Conservation (phyloP, 2,888 invertebrate species). For the Meta bourneti region DNA sequence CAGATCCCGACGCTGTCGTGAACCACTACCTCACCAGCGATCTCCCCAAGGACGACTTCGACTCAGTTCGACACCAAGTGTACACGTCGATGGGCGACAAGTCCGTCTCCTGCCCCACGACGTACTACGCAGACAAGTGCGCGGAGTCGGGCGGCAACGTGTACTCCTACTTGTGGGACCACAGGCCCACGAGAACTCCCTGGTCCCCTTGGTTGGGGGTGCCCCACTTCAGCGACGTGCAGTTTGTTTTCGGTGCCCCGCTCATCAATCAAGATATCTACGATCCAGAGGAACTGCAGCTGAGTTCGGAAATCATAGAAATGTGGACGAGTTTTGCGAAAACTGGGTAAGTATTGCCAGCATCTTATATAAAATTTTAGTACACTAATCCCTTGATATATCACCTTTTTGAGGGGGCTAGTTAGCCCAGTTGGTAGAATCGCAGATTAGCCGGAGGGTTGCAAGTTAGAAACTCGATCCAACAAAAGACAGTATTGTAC, state of each 20-base stretch:
- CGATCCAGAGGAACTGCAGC: neutral
- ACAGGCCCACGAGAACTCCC: constrained; percentile 56
- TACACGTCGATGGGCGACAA: constrained; percentile 50
- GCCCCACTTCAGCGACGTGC: constrained; percentile 66
- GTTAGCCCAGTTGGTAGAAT: too few species aligned
- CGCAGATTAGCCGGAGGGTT: too few species aligned
- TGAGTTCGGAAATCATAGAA: constrained; percentile 10
- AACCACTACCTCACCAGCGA: constrained; percentile 11
- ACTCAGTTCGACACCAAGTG: constrained; percentile 8
- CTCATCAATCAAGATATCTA: constrained; percentile 1
- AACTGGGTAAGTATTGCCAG: constrained; percentile 5
- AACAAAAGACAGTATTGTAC: too few species aligned
- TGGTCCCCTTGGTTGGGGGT: constrained; percentile 72
- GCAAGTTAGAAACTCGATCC: too few species aligned
- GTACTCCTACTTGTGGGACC: constrained; percentile 63
- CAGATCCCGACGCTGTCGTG: constrained; percentile 9
- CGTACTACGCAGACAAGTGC: constrained; percentile 65
- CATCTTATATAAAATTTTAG: too few species aligned
- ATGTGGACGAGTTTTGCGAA: constrained; percentile 34
- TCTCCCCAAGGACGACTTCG: constrained; percentile 3
- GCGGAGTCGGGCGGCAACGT: constrained; percentile 44
- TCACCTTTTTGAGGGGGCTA: too few species aligned
- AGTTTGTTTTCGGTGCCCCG: constrained; percentile 70
- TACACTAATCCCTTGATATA: too few species aligned
- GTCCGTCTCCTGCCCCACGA: constrained; percentile 57